These are phyloP conservation scores for Caenorhabditis sp. DNA, from an alignment of 2,888 invertebrate species.

Conservation along the genomic window DNA sequence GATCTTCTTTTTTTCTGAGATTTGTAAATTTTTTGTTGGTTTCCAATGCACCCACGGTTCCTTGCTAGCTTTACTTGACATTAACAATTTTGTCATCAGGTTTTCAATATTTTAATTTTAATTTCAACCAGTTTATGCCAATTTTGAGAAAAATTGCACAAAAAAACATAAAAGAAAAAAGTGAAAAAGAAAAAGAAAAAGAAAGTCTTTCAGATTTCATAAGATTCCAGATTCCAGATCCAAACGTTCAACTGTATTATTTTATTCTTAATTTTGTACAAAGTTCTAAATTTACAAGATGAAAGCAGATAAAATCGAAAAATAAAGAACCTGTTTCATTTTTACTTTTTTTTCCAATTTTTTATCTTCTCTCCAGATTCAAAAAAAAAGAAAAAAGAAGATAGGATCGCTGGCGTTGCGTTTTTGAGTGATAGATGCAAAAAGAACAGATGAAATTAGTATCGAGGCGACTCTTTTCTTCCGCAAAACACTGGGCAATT, in stretches of 20 bases:
- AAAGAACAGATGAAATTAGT: conserved; percentile 57
- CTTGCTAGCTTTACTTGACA: conserved; percentile 36
- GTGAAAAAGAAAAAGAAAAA: too few species aligned
- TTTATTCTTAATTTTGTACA: too few species aligned
- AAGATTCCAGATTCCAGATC: background rate
- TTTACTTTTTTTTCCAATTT: too few species aligned
- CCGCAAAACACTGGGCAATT: conserved; percentile 43
- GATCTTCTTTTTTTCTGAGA: background rate
- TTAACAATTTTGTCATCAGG: conserved; percentile 7
- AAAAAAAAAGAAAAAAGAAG: conserved; percentile 23
- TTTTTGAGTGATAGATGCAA: conserved; percentile 56
- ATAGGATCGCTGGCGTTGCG: background rate
- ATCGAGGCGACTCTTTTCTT: conserved; percentile 19
- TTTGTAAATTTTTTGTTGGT: background rate
- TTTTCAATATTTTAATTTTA: background rate
- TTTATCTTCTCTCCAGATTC: background rate
- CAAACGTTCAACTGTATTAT: too few species aligned
- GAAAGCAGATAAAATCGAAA: too few species aligned
- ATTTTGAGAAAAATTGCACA: too few species aligned
- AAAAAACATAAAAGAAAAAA: too few species aligned
- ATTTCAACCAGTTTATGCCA: too few species aligned
- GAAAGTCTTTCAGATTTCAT: conserved; percentile 9
- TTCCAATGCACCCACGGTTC: conserved; percentile 35
- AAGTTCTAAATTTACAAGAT: too few species aligned
- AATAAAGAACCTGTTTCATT: conserved; percentile 40